Conservation (phyloP, 2,113 vertebrate genomes). For the Riparia riparia region DNA sequence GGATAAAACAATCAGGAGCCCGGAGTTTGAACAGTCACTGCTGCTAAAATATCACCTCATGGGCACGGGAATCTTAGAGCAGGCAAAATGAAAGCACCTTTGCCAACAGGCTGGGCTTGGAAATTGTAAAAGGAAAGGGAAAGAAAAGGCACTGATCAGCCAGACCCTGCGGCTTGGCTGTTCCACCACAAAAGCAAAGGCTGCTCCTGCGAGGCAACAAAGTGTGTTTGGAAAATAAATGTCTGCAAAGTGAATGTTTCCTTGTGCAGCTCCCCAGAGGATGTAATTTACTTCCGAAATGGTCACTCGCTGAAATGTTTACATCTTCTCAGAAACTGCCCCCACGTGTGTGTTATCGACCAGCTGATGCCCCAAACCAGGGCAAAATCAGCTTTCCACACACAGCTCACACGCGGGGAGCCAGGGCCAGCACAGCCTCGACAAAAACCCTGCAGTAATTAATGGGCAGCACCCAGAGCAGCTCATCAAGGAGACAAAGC, state of each 20-base stretch:
- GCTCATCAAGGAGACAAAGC: background rate
- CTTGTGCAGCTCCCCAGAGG: background rate
- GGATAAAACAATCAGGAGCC: conserved; percentile 56
- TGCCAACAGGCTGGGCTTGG: background rate
- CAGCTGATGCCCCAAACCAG: background rate
- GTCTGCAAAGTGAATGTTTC: background rate
- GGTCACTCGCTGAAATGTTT: background rate
- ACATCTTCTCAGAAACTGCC: background rate
- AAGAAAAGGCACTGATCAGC: background rate
- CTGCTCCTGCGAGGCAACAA: background rate
- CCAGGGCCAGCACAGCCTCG: background rate
- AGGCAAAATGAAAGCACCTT: background rate
- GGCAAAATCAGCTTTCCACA: background rate
- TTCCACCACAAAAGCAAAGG: background rate
- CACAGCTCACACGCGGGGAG: background rate
- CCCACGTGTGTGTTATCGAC: background rate
- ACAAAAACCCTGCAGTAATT: background rate
- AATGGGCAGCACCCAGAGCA: background rate
- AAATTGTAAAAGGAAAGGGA: background rate
- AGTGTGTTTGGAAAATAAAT: background rate
- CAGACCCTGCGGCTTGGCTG: background rate
- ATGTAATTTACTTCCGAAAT: background rate
- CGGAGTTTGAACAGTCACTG: conserved; percentile 1
- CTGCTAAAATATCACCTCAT: conserved; percentile 38
- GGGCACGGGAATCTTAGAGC: background rate